A percentile compares a stretch with the other conserved stretches of the same genome.
Conservation (phyloP, 1,140 invertebrate genomes). For the Danaus plexippus region DNA sequence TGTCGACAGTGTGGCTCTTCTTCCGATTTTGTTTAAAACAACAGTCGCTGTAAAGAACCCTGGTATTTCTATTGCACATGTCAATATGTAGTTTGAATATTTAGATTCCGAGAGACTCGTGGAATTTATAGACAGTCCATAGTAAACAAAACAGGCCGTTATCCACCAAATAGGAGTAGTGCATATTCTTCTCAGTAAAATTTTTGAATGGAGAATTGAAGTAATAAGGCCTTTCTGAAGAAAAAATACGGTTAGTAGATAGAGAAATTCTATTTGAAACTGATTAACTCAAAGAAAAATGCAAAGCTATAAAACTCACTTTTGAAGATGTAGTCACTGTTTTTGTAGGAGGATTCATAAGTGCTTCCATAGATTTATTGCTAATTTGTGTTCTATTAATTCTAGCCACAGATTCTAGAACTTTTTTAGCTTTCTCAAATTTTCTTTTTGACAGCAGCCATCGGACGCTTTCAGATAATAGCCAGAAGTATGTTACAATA, state of each 20-base stretch:
- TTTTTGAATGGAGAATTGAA: slow-evolving; percentile 71
- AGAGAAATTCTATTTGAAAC: no score
- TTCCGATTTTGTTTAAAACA: slow-evolving; percentile 75
- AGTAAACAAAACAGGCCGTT: slow-evolving; percentile 83
- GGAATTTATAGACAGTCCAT: slow-evolving; percentile 85
- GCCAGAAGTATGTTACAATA: slow-evolving; percentile 75
- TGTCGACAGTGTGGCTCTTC: slow-evolving; percentile 73
- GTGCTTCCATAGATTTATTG: slow-evolving; percentile 71
- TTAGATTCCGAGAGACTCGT: slow-evolving; percentile 80
- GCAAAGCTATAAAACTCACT: background rate
- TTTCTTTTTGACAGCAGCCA: slow-evolving; percentile 82
- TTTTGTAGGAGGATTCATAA: slow-evolving; percentile 31
- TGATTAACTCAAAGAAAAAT: background rate
- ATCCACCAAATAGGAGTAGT: slow-evolving; percentile 82
- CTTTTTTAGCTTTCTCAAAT: slow-evolving; percentile 75
- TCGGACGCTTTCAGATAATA: slow-evolving; percentile 77
- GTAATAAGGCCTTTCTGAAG: slow-evolving; percentile 41
- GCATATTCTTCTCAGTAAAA: slow-evolving; percentile 75
- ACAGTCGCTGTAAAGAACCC: slow-evolving; percentile 77
- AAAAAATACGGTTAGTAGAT: background rate
- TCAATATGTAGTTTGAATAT: slow-evolving; percentile 81
- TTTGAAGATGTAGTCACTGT: no score
- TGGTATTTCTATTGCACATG: slow-evolving; percentile 79
- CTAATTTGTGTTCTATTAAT: slow-evolving; percentile 77
- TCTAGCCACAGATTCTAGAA: slow-evolving; percentile 75